phyloP scores from a whole-genome alignment of 2,888 invertebrate genomes.

The Noctua janthina region DNA sequence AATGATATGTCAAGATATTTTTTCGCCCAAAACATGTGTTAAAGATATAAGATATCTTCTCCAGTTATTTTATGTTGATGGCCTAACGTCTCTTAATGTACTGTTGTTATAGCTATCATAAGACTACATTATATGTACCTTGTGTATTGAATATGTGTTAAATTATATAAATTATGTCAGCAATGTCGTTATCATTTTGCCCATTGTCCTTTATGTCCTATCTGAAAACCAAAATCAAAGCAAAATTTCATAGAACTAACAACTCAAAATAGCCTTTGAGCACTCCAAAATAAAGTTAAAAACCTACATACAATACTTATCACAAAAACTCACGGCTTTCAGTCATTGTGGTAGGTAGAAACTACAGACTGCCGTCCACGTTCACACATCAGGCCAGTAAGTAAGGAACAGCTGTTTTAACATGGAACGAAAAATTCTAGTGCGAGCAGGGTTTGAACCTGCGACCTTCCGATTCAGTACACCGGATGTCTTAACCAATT shows the following conservation, averaged over 20 bases:
- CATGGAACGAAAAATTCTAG: too few relatives aligned
- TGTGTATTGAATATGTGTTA: conserved; percentile 86
- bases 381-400: not conserved
- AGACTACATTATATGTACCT: conserved; percentile 79
- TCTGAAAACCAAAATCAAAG: not conserved
- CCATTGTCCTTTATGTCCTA: not conserved
- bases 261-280: not conserved
- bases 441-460: too few relatives aligned
- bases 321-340: not conserved
- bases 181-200: conserved; percentile 75
- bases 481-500: too few relatives aligned
- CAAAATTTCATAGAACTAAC: conserved; percentile 33
- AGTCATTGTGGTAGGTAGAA: not conserved
- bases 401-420: not conserved
- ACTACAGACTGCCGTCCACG: not conserved
- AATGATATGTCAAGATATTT: conserved; percentile 75
- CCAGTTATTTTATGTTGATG: conserved; percentile 70
- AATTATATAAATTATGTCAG: conserved; percentile 88
- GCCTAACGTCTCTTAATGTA: conserved; percentile 76
- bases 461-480: too few relatives aligned
- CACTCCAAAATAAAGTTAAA: not conserved
- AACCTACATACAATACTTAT: not conserved
- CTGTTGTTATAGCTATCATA: conserved; percentile 71
- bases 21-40: conserved; percentile 82
- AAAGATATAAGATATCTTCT: conserved; percentile 87